Evolutionary conservation across 2,797 vertebrate species (phyloP).

Genomic region (Ceryle rudis): DNA sequence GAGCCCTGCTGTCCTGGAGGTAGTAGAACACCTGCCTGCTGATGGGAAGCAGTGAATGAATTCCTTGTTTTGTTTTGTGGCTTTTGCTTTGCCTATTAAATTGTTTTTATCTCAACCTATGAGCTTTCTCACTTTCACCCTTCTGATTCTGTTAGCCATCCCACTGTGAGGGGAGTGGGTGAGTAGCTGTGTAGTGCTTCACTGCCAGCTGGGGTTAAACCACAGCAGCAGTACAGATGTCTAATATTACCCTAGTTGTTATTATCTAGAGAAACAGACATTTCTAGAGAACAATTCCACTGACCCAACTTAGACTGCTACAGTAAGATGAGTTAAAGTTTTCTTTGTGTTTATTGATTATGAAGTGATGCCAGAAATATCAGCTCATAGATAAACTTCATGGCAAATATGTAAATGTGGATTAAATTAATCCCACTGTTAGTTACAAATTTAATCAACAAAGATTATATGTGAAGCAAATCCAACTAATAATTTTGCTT

Average conservation of each 20-base stretch:
- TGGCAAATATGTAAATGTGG: neutral
- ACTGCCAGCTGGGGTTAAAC: neutral
- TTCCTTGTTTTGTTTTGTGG: neutral
- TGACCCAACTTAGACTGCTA: neutral
- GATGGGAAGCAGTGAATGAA: neutral
- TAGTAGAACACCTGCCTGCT: no score
- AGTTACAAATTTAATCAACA: neutral
- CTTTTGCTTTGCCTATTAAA: neutral
- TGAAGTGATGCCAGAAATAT: neutral
- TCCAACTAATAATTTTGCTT: neutral
- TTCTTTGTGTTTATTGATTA: neutral
- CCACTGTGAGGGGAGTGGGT: no score
- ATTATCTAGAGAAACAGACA: neutral
- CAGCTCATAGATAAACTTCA: neutral
- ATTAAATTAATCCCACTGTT: neutral
- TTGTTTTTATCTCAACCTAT: neutral
- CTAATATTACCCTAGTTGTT: neutral
- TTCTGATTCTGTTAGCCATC: neutral
- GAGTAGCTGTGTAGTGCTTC: neutral
- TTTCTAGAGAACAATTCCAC: neutral
- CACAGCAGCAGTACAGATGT: neutral
- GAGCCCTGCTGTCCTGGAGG: neutral
- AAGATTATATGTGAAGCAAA: neutral
- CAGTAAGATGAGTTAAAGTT: neutral
- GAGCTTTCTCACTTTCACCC: neutral